Conservation (phyloP, 1,140 invertebrate species). For the Amphibalanus amphitrite region DNA sequence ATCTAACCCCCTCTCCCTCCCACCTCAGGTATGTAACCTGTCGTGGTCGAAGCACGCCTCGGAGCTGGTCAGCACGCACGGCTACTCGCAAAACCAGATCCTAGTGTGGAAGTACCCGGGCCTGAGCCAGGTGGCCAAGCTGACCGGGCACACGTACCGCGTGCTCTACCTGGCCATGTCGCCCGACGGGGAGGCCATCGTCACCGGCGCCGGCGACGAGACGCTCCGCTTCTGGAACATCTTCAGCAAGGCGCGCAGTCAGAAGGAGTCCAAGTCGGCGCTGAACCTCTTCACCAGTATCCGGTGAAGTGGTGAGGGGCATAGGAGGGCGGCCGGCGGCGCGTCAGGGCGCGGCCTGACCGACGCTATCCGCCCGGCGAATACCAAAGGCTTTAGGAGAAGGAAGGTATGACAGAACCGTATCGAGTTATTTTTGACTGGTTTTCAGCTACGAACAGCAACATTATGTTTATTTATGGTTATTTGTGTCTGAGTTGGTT, state of each 20-base stretch:
- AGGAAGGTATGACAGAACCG: too few species aligned
- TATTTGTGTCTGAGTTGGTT: neutral
- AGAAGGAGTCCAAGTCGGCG: constrained; percentile 87
- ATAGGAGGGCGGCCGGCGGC: too few species aligned
- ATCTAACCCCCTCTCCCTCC: too few species aligned
- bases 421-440: neutral
- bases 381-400: neutral
- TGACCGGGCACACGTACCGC: constrained; percentile 93
- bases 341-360: too few species aligned
- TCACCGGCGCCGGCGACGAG: constrained; percentile 97
- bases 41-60: constrained; percentile 99
- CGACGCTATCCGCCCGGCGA: too few species aligned
- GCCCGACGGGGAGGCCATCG: constrained; percentile 97
- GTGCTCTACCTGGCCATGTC: constrained; percentile 96
- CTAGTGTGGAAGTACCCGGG: constrained; percentile 99
- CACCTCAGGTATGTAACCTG: constrained; percentile 70
- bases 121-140: constrained; percentile 88
- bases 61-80: constrained; percentile 95
- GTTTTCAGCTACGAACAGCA: neutral
- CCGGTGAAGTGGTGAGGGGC: constrained; percentile 29
- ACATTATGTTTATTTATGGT: neutral
- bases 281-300: constrained; percentile 88
- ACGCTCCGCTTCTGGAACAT: constrained; percentile 99
- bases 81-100: constrained; percentile 99
- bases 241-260: constrained; percentile 89